phyloP scores from a whole-genome alignment of 2,113 vertebrate species.

The Rhineura floridana region DNA sequence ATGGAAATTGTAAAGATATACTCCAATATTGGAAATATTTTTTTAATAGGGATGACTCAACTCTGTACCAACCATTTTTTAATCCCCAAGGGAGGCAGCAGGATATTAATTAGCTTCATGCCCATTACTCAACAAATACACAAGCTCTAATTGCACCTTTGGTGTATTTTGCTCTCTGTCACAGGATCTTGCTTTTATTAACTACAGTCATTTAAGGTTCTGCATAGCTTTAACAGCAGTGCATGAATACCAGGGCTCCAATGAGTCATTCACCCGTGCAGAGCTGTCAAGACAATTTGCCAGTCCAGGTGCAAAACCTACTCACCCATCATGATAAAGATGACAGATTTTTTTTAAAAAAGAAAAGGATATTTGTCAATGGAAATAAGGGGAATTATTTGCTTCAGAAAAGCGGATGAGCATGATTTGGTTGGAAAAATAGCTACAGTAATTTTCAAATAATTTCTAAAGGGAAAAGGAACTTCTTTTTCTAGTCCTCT shows the following conservation, averaged over 20 bases:
- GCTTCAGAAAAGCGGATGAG: not conserved
- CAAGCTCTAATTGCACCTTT: slow-evolving; percentile 69
- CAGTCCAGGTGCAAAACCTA: slow-evolving; percentile 47
- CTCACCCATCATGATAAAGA: slow-evolving; percentile 40
- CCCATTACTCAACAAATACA: slow-evolving; percentile 67
- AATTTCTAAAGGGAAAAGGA: slow-evolving; percentile 29
- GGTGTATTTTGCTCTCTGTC: slow-evolving; percentile 67
- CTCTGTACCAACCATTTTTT: slow-evolving; percentile 28
- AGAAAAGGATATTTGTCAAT: slow-evolving; percentile 34
- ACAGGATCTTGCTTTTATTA: slow-evolving; percentile 70
- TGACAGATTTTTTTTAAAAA: slow-evolving; percentile 13
- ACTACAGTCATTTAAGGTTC: slow-evolving; percentile 74
- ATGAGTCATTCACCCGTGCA: slow-evolving; percentile 66
- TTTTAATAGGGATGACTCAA: slow-evolving; percentile 52
- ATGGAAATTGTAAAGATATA: not conserved
- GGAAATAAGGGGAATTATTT: slow-evolving; percentile 29
- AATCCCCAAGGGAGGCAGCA: slow-evolving; percentile 52
- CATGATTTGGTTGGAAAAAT: slow-evolving; percentile 37
- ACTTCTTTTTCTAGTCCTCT: not conserved
- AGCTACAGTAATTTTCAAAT: slow-evolving; percentile 44
- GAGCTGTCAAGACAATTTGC: slow-evolving; percentile 44
- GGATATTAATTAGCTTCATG: slow-evolving; percentile 74
- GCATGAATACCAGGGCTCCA: slow-evolving; percentile 66
- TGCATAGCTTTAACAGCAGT: slow-evolving; percentile 65
- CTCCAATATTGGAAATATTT: slow-evolving; percentile 60